Base-by-base conservation (phyloP, 2,797 vertebrate genomes). In the Trematomus bernacchii region DNA sequence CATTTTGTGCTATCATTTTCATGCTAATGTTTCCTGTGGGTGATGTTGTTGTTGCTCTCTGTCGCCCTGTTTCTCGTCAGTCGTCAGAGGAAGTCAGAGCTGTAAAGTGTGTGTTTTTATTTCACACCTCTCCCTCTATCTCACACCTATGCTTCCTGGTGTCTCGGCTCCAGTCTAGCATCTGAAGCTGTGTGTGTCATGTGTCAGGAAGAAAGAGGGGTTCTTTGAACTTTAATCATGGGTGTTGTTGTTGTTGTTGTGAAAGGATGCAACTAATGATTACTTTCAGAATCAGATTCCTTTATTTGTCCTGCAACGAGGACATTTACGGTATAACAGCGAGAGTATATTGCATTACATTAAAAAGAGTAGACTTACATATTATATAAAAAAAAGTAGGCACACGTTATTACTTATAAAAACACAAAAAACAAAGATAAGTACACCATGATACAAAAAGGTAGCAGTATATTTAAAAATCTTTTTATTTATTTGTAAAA, bases 71-170 rank as follows among this genome's bases (percentile, higher is more conserved):
- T 91, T 89, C 86, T 77, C 77, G 37, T 80, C 86, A 73, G 40
- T 73, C 76, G 30, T 27, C 71, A 60, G 82, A 94, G 94, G 93
- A 94, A 94, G 90, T 92, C 59, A 1, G 62, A 85, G 91, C 81
- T 86, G 79, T 95, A 92, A 95, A 93, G 48, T 42, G 53, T 79
- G 60, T 87, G 93, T 93, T 91, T 89, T 92, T 89, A 87, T 93
- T 90, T 87, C 85, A 71, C 93, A 85, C 90, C 79, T 89, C 84
- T 37, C 77, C 87, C 84, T 43, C 69, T 48, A 48, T 82, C 59
- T 92, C 88, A 66, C 93, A 91, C 91, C 84, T 83, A 19, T 58
- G 79, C 88, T 92, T 94, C 93, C 93, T 94, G 85, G 63, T 66
- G 72, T 73, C 82, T 57, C 73, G 76, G 70, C 82, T 85, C 85